A percentile compares a stretch with the other conserved stretches of the same genome.
Evolutionary conservation across 2,113 vertebrate species (phyloP).

Genomic region (Excalfactoria chinensis): DNA sequence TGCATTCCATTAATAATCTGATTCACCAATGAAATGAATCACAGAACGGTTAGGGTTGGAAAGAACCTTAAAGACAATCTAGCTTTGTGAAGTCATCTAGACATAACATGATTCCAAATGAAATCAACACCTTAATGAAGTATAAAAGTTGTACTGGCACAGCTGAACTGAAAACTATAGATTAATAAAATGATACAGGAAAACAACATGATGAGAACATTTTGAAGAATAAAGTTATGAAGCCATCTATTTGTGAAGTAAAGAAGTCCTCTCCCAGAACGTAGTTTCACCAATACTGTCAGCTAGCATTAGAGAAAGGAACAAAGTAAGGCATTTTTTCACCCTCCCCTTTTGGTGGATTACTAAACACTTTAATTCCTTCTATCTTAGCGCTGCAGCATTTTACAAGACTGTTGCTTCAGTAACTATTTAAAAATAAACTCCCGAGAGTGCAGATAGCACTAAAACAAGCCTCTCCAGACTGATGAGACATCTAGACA

Average conservation of each 20-base stretch:
- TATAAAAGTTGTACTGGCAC: neutral
- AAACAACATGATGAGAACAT: fast-evolving
- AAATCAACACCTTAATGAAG: neutral
- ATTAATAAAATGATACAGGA: neutral
- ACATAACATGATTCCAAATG: neutral
- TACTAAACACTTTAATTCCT: neutral
- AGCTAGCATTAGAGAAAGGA: neutral
- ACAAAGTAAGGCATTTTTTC: neutral
- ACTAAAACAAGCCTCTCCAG: slow-evolving; percentile 38
- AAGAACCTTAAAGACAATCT: too few relatives aligned
- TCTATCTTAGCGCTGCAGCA: neutral
- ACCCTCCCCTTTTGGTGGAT: neutral
- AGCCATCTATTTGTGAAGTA: neutral
- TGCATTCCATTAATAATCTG: neutral
- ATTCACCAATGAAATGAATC: neutral
- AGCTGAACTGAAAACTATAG: neutral
- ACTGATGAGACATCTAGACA: slow-evolving; percentile 42
- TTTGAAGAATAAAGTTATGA: neutral
- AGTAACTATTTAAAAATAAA: slow-evolving; percentile 56
- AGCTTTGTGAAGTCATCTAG: too few relatives aligned
- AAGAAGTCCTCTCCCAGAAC: neutral
- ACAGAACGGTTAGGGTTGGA: too few relatives aligned
- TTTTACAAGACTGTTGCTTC: slow-evolving; percentile 27
- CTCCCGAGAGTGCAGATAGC: neutral
- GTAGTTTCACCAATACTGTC: neutral